phyloP scores from a whole-genome alignment of 2,113 vertebrate species.

The Chloebia gouldiae region DNA sequence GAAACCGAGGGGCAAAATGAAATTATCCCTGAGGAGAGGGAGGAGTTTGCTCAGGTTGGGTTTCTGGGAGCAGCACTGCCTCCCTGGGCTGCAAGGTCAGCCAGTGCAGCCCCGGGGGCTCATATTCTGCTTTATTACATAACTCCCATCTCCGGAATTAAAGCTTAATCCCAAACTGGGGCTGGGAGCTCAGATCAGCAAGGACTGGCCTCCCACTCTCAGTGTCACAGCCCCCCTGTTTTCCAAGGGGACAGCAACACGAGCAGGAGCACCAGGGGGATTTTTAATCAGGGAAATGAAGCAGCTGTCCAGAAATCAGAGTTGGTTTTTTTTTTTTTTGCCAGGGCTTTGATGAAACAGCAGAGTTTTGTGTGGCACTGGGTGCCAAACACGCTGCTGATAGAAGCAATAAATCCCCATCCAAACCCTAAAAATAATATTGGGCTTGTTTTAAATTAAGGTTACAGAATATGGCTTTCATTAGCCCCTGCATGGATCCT shows the following conservation, averaged over 20 bases:
- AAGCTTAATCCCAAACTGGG: conserved; percentile 27
- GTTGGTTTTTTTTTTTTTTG: background rate
- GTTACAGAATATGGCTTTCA: conserved; percentile 28
- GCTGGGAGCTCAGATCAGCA: background rate
- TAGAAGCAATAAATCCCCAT: conserved; percentile 58
- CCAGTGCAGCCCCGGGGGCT: background rate
- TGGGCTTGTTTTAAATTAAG: conserved; percentile 61
- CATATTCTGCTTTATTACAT: background rate
- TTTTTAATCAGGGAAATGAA: conserved; percentile 40
- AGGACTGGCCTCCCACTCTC: background rate
- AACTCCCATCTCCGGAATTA: conserved; percentile 36
- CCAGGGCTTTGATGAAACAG: conserved; percentile 43
- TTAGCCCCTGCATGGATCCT: conserved; percentile 55
- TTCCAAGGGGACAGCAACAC: background rate
- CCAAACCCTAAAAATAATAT: conserved; percentile 65
- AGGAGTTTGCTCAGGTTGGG: background rate
- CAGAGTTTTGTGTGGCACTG: background rate
- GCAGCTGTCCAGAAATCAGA: conserved; percentile 43
- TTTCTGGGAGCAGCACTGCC: background rate
- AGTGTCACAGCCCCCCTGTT: background rate
- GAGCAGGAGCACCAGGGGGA: background rate
- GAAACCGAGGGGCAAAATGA: background rate
- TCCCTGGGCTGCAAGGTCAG: conserved; percentile 18
- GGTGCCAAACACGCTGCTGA: conserved; percentile 53
- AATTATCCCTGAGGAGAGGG: background rate